Conservation (phyloP, 2,888 invertebrate species). For the Eustalomyia histrio region DNA sequence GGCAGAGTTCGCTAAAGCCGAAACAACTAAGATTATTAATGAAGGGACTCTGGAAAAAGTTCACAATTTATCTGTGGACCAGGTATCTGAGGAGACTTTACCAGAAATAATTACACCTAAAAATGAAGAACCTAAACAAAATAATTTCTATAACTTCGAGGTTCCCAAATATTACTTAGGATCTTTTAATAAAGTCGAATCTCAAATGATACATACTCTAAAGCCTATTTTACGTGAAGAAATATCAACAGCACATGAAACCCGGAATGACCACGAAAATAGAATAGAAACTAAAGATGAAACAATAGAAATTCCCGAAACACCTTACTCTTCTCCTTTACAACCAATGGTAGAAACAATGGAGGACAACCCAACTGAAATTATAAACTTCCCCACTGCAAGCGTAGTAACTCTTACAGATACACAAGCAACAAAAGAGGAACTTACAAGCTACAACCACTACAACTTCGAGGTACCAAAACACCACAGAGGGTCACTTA, state of each 20-base stretch:
- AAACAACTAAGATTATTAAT: neutral
- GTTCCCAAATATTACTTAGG: constrained; percentile 47
- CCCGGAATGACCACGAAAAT: neutral
- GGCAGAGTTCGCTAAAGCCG: constrained; percentile 8
- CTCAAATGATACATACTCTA: neutral
- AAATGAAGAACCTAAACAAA: neutral
- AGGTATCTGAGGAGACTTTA: neutral
- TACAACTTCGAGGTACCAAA: constrained; percentile 55
- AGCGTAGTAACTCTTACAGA: neutral
- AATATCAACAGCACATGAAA: neutral
- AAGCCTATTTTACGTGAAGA: neutral
- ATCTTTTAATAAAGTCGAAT: constrained; percentile 13
- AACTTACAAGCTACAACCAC: constrained; percentile 10
- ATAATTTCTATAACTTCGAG: constrained; percentile 55
- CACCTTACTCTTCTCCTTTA: constrained; percentile 12
- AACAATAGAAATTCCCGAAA: neutral
- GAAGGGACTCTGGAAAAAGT: neutral
- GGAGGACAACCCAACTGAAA: constrained; percentile 6
- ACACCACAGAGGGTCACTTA: constrained; percentile 29
- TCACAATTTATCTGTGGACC: too few species aligned
- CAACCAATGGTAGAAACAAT: constrained; percentile 41
- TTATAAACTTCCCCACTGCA: neutral
- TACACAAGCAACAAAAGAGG: constrained; percentile 2
- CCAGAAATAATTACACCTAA: neutral
- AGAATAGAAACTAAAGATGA: neutral